These are phyloP conservation scores for Taphrorychus bicolor DNA, from an alignment of 2,888 invertebrate genomes.

Conservation along the genomic window DNA sequence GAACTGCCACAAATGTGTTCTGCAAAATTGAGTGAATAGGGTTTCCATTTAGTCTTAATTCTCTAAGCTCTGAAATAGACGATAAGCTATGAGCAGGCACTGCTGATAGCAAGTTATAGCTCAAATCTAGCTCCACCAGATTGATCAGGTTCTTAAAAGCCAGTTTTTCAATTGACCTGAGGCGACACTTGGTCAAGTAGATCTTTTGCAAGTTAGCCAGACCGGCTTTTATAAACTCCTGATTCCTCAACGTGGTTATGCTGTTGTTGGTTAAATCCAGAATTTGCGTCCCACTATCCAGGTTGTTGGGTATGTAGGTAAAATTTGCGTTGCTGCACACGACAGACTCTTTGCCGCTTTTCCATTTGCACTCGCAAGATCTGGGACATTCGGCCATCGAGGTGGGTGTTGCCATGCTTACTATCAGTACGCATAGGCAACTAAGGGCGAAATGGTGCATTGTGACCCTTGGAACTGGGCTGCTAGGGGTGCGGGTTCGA, in stretches of 20 bases:
- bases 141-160: constrained; percentile 82
- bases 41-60: constrained; percentile 77
- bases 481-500: constrained; percentile 13
- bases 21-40: constrained; percentile 74
- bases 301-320: constrained; percentile 73
- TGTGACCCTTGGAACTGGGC: constrained; percentile 16
- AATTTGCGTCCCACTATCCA: constrained; percentile 81
- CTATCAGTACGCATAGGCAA: constrained; percentile 46
- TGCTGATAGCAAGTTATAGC: constrained; percentile 71
- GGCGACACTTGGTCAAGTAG: constrained; percentile 73
- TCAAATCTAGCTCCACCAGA: constrained; percentile 81
- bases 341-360: constrained; percentile 85
- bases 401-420: constrained; percentile 58
- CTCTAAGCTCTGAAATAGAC: constrained; percentile 75
- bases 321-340: constrained; percentile 80
- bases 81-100: constrained; percentile 79
- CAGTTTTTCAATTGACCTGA: constrained; percentile 73
- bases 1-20: constrained; percentile 71
- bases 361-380: constrained; percentile 89
- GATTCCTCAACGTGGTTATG: constrained; percentile 70
- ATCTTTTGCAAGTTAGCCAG: constrained; percentile 83
- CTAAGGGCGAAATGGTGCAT: constrained; percentile 23
- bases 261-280: constrained; percentile 80
- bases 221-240: constrained; percentile 77
- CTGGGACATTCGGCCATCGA: constrained; percentile 71